Evolutionary conservation across 1,140 invertebrate genomes (phyloP), one percentile per base, ranked within the genome.

Genomic region (Drosophila takahashii): DNA sequence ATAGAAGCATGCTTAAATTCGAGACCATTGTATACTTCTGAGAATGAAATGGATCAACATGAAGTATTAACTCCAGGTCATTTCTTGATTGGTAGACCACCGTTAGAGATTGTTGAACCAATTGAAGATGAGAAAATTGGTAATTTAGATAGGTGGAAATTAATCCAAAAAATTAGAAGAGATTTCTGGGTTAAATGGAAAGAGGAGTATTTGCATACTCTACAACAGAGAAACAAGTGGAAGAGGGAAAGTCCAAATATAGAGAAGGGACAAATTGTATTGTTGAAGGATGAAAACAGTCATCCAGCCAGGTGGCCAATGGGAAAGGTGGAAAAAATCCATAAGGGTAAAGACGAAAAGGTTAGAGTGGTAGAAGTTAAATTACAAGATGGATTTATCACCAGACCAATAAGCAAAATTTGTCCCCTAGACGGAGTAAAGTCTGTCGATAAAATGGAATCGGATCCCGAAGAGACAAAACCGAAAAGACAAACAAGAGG

Each of bases 181-280:
- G 11, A 37, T 4, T 13, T 13, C 2, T 37, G 27, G 27, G 27
- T 29, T 1, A 50, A 29, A 10, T 32, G 47, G 47, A 50, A 50
- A 16, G 22, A n/a, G n/a, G n/a, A n/a, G n/a, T n/a, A n/a, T n/a
- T n/a, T n/a, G n/a, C n/a, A n/a, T n/a, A n/a, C n/a, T n/a, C n/a
- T n/a, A n/a, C n/a, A n/a, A n/a, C n/a, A n/a, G n/a, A 50, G 47
- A 4, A 16, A 34, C 9, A 50, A 16, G n/a, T 50, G 47, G 27
- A 50, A 16, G 22, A 32, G n/a, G 3, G n/a, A 32, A 50, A 15
- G 7, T 42, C 16, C 15, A 16, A 42, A 42, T 42, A 9, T 42
- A 32, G 15, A 50, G 15, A 9, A 50, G 16, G 47, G 15, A 16
- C 47, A 50, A 50, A 16, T 32, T 10, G n/a, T 50, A 4, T 16